Evolutionary conservation across 2,113 vertebrate genomes (phyloP).

Genomic region (Oenanthe melanoleuca): DNA sequence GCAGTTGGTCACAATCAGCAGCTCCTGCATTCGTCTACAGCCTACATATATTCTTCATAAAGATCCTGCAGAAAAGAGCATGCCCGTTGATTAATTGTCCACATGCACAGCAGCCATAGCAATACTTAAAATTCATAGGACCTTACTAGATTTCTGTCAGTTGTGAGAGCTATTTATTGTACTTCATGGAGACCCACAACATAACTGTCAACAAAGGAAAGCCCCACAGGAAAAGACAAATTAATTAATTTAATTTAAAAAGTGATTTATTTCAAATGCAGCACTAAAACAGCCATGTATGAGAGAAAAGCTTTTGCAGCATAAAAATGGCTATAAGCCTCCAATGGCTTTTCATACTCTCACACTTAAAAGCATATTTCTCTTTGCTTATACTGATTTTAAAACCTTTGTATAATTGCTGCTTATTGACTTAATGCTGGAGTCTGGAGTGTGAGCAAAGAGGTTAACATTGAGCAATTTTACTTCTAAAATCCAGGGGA

Average conservation of each 20-base stretch:
- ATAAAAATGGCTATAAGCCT: neutral
- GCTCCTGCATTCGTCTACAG: accelerated
- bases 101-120: neutral
- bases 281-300: neutral
- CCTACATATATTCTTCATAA: neutral
- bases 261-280: neutral
- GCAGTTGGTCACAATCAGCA: neutral
- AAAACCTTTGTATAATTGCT: neutral
- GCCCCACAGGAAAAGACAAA: neutral
- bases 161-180: neutral
- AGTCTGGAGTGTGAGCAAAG: neutral
- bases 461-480: neutral
- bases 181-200: neutral
- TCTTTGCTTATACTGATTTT: neutral
- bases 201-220: neutral
- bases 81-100: neutral
- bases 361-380: neutral
- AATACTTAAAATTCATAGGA: neutral
- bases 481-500: neutral
- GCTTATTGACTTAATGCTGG: neutral
- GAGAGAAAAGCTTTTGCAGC: neutral
- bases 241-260: neutral
- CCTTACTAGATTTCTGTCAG: neutral
- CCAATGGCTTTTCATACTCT: neutral
- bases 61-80: neutral